A percentile compares a stretch with the other conserved stretches of the same genome.
Conservation (phyloP, 2,797 vertebrate species). For the Columba guinea region DNA sequence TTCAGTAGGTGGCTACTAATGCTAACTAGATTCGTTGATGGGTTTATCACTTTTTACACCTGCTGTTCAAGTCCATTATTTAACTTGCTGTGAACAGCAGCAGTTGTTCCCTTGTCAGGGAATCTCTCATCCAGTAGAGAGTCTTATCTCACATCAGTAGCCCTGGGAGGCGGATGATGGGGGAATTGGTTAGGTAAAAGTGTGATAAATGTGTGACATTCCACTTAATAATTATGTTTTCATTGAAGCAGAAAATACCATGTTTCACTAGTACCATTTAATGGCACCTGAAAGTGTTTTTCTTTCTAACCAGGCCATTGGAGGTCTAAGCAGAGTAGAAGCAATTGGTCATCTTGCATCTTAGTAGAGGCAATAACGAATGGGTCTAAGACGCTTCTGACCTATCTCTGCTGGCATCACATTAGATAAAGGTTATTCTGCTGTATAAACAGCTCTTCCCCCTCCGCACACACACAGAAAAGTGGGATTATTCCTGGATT, state of each 20-base stretch:
- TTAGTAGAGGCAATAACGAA: neutral
- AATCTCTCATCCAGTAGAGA: slow-evolving; percentile 6
- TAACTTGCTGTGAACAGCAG: slow-evolving; percentile 1
- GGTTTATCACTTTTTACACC: slow-evolving; percentile 3
- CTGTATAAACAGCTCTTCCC: neutral
- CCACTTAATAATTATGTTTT: slow-evolving; percentile 15
- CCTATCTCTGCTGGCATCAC: neutral
- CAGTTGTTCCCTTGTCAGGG: slow-evolving; percentile 5
- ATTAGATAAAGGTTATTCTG: neutral
- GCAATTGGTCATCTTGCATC: neutral
- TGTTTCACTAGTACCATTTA: neutral
- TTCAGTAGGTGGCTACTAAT: neutral
- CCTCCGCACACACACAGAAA: neutral
- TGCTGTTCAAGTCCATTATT: slow-evolving; percentile 12
- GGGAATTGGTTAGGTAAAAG: neutral
- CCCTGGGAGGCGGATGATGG: neutral
- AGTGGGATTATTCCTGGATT: neutral
- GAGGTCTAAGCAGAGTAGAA: neutral
- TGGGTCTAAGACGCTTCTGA: neutral
- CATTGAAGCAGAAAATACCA: neutral
- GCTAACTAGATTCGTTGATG: neutral
- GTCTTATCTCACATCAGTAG: neutral
- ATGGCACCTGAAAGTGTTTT: neutral
- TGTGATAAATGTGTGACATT: slow-evolving; percentile 1
- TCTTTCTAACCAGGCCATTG: neutral